Evolutionary conservation across 2,797 vertebrate genomes (phyloP), one percentile per base, ranked within the genome.

Genomic region (Bufotes viridis): DNA sequence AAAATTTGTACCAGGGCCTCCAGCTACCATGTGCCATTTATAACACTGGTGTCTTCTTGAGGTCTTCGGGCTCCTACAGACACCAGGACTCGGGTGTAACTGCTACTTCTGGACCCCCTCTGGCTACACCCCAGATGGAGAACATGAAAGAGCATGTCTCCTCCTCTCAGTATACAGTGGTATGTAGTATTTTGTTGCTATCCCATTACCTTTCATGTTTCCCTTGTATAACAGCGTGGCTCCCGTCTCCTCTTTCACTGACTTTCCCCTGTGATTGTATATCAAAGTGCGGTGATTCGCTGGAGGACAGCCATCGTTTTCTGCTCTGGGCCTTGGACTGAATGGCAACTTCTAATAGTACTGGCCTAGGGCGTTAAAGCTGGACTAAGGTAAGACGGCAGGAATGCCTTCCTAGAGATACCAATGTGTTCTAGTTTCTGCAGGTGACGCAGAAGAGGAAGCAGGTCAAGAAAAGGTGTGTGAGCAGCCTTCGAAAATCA

Each of bases 171-270:
- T 55, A 58, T 17, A 53, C 26, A 26, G 67, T 20, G 26, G 24
- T 72, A 61, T 84, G 58, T 26, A 18, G 63, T 51, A 81, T 87
- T 70, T 82, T 22, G 42, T 53, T 51, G 65, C 78, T 81, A 55
- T 82, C 74, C 74, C 29, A 82, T 87, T 61, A 63, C 69, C 69
- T 87, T 87, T 87, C 70, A 75, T 74, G 78, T 61, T 51, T 61
- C 15, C 85, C 12, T 14, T 7, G 20, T 74, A 75, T 57, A 57
- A 61, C 34, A 75, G 34, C 24, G 57, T 61, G 58, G n/a, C 67
- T 69, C 4, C 34, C 34, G 9, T 87, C 86, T 87, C 86, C 67
- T 53, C 17, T 87, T 87, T 82, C 79, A 82, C 58, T 61, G 20
- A 14, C 22, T 81, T 12, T 75, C 18, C 42, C 17, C 14, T 53